A percentile compares a stretch with the other conserved stretches of the same genome.
phyloP scores from a whole-genome alignment of 2,113 vertebrate genomes.

The Indri indri region DNA sequence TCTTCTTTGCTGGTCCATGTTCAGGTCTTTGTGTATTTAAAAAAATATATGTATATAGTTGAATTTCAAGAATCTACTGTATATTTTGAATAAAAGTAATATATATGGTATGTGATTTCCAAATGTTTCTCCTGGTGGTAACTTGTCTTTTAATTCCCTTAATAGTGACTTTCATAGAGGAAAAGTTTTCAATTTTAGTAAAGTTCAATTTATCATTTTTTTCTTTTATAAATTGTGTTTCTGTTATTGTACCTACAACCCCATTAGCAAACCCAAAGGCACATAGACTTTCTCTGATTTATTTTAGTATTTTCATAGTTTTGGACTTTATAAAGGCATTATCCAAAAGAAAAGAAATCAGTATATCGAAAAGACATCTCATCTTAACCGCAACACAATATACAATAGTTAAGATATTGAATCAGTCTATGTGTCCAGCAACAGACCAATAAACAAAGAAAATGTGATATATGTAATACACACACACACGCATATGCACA shows the following conservation, averaged over 20 bases:
- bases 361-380: neutral
- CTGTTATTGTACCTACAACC: neutral
- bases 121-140: neutral
- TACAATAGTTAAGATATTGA: neutral
- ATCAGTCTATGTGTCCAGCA: neutral
- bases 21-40: neutral
- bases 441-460: neutral
- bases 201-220: neutral
- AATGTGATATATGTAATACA: neutral
- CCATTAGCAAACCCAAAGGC: neutral
- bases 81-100: neutral
- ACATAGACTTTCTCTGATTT: neutral
- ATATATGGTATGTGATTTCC: neutral
- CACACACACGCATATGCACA: too few relatives aligned
- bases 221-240: neutral
- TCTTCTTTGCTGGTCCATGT: neutral
- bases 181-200: constrained; percentile 9
- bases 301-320: neutral
- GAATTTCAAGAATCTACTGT: neutral
- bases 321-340: neutral
- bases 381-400: neutral
- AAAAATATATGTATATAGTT: neutral
- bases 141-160: neutral
- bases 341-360: neutral
- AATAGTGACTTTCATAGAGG: neutral